These are phyloP conservation scores for Cyphomyrus plagiostoma DNA, from an alignment of 2,113 vertebrate species.

Conservation along the genomic window DNA sequence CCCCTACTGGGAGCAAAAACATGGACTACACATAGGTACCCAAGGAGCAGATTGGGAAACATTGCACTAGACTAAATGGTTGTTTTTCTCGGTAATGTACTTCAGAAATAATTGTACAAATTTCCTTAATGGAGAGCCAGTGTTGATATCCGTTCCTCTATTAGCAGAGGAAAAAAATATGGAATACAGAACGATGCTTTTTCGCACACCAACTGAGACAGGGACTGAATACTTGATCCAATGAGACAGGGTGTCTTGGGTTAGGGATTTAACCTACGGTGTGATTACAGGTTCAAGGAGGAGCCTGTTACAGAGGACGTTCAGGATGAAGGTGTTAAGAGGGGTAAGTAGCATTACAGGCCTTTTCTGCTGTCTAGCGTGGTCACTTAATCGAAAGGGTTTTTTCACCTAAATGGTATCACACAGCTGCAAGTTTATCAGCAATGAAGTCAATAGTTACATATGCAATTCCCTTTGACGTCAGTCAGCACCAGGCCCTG, in stretches of 20 bases:
- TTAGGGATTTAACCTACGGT: constrained; percentile 28
- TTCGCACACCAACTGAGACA: neutral
- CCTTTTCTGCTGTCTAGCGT: neutral
- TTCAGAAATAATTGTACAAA: neutral
- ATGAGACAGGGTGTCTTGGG: constrained; percentile 18
- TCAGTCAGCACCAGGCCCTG: neutral
- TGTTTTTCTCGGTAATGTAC: neutral
- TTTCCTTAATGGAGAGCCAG: neutral
- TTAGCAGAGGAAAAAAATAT: neutral
- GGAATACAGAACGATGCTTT: neutral
- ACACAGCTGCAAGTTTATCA: neutral
- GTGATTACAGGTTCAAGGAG: constrained; percentile 75
- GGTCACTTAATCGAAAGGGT: neutral
- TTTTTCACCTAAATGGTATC: neutral
- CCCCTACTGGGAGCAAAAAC: neutral
- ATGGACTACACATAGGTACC: neutral
- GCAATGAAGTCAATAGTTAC: neutral
- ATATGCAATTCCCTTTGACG: neutral
- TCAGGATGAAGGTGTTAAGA: constrained; percentile 46
- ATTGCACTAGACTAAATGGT: neutral
- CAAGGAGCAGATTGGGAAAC: neutral
- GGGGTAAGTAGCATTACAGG: constrained; percentile 56
- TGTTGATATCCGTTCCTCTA: neutral
- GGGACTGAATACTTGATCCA: neutral
- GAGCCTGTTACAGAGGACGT: constrained; percentile 50